Percentiles rank a stretch among this genome's conserved stretches.
These are phyloP conservation scores for Papilio helenus DNA, from an alignment of 1,140 invertebrate species.

Conservation along the genomic window DNA sequence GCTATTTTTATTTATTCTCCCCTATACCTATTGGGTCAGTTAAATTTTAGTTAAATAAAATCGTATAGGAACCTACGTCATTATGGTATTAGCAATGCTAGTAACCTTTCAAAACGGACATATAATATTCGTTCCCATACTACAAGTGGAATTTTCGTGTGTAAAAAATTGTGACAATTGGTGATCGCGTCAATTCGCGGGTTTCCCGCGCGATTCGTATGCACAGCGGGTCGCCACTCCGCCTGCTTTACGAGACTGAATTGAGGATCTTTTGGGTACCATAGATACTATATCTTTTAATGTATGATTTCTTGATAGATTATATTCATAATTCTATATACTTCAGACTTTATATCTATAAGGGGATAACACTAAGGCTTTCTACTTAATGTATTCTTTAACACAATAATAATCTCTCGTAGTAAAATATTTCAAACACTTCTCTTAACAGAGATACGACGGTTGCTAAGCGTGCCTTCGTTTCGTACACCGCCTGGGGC, in stretches of 20 bases:
- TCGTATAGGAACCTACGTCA: not conserved
- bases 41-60: too few species aligned
- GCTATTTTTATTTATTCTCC: too few species aligned
- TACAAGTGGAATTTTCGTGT: constrained; percentile 46
- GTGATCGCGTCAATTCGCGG: constrained; percentile 50
- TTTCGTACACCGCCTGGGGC: constrained; percentile 71
- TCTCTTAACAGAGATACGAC: constrained; percentile 57
- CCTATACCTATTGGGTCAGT: too few species aligned
- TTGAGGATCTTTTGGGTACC: constrained; percentile 21
- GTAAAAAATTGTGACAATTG: constrained; percentile 62
- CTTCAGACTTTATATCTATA: too few species aligned
- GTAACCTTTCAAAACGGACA: constrained; percentile 6
- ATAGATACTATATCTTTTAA: not conserved
- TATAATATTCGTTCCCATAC: constrained; percentile 47
- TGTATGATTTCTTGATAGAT: not conserved
- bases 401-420: not conserved
- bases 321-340: not conserved
- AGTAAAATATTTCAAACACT: constrained; percentile 23
- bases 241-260: constrained; percentile 55
- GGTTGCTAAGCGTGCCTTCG: constrained; percentile 68
- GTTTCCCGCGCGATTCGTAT: constrained; percentile 68
- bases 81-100: not conserved
- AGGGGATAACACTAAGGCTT: too few species aligned
- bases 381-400: not conserved
- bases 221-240: constrained; percentile 42